Evolutionary conservation across 2,888 invertebrate genomes (phyloP).

Genomic region (Psylliodes chrysocephalus): DNA sequence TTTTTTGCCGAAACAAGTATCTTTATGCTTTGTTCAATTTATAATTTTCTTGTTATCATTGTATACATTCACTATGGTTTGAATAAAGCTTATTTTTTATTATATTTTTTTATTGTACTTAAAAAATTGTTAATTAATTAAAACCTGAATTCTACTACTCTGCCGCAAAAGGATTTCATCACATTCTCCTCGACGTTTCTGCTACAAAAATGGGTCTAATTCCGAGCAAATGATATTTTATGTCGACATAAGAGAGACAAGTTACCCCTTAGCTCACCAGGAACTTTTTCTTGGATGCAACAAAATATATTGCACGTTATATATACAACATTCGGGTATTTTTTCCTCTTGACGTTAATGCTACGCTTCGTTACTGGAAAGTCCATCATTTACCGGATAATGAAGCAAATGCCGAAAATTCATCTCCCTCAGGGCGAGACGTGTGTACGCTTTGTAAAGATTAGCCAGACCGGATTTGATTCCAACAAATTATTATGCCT

Average conservation of each 20-base stretch:
- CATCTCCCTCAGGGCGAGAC: conserved; percentile 57
- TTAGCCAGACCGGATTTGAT: conserved; percentile 59
- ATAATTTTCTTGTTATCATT: no score
- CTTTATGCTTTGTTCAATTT: no score
- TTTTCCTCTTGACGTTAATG: conserved; percentile 29
- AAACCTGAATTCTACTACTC: no score
- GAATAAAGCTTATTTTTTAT: no score
- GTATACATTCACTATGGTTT: no score
- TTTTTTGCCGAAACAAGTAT: no score
- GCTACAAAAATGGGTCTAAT: not conserved
- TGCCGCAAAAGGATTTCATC: no score
- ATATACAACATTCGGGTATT: conserved; percentile 4
- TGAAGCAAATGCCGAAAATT: conserved; percentile 52
- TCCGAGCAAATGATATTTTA: not conserved
- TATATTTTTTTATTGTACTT: no score
- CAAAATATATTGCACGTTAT: conserved; percentile 12
- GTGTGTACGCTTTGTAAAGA: conserved; percentile 62
- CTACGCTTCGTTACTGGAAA: conserved; percentile 27
- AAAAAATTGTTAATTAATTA: no score
- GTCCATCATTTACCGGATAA: conserved; percentile 37
- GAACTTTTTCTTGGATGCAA: not conserved
- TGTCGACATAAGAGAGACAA: not conserved
- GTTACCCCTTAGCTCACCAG: not conserved
- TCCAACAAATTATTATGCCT: conserved; percentile 60
- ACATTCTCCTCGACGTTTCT: not conserved